phyloP scores from a whole-genome alignment of 1,140 invertebrate species.

The Babylonia areolata region DNA sequence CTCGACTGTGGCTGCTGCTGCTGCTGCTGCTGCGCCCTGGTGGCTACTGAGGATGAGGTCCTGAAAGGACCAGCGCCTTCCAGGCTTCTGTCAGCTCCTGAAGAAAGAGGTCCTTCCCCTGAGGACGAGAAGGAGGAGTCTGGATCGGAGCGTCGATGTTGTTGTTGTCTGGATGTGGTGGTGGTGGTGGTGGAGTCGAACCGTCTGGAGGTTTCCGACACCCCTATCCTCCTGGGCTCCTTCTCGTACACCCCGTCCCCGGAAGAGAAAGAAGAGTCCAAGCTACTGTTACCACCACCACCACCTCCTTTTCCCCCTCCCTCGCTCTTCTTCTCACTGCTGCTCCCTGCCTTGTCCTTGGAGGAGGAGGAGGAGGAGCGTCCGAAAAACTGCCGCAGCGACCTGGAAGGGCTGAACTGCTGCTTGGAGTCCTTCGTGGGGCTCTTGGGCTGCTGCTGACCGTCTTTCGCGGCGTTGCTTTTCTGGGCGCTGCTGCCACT shows the following conservation, averaged over 20 bases:
- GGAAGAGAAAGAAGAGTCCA: neutral
- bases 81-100: neutral
- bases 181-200: too few relatives aligned
- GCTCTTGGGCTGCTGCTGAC: neutral
- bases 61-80: neutral
- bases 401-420: constrained; percentile 17
- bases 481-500: neutral
- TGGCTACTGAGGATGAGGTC: too few relatives aligned
- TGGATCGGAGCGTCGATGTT: neutral
- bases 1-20: neutral
- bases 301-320: too few relatives aligned
- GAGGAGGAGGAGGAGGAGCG: too few relatives aligned
- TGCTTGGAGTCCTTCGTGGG: constrained; percentile 20
- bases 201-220: neutral
- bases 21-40: neutral
- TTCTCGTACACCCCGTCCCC: constrained; percentile 12
- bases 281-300: too few relatives aligned
- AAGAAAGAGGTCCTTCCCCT: neutral
- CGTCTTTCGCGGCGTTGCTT: neutral
- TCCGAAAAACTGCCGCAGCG: constrained; percentile 25
- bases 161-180: too few relatives aligned
- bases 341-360: constrained; percentile 29
- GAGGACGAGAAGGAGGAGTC: neutral
- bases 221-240: constrained; percentile 24
- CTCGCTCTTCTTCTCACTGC: constrained; percentile 14